Base-by-base conservation (phyloP, 2,797 vertebrate genomes). In the Cottoperca gobio region DNA sequence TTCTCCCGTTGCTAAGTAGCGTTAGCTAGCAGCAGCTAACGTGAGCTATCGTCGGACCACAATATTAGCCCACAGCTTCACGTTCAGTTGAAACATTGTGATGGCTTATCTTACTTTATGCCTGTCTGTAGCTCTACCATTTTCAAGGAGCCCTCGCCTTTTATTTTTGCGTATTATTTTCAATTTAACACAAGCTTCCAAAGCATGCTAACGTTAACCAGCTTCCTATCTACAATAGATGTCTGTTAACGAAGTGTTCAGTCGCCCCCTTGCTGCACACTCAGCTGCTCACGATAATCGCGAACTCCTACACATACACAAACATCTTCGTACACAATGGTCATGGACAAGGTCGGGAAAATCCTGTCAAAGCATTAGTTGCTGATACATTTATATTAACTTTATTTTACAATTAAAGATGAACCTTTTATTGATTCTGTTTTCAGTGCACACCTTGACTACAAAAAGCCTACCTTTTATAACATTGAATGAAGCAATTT, bases 1-100 rank as follows among this genome's bases (percentile, higher is more conserved):
- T n/a, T 48, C 39, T 48, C 14, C 16, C 11, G 3, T n/a, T n/a
- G 39, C 16, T 33, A 14, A 17, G 2, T 35, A 66, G 28, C 54
- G 2, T 31, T 40, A 73, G 61, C 54, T 50, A 33, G n/a, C 43
- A 52, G 53, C 50, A 55, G 70, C 81, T 86, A 86, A 52, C 49
- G 8, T 28, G 66, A 69, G 66, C 61, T 59, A 1, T 24, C 10
- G 21, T 16, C 16, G 26, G 7, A 21, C 4, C 8, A 31, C 39
- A 43, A 6, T 10, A 37, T 40, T 50, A 48, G 12, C 23, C 12
- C 17, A 1, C 40, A 53, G 48, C 33, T 52, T 39, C 6, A 13
- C 10, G 11, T 60, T 26, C 8, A 12, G 11, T 8, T 8, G 1
- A 48, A 24, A 12, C 14, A 3, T 2, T 16, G 8, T 46, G 1